Percentiles rank a stretch among this genome's conserved stretches.
Conservation (phyloP, 2,113 vertebrate genomes). For the Sisor rabdophorus region DNA sequence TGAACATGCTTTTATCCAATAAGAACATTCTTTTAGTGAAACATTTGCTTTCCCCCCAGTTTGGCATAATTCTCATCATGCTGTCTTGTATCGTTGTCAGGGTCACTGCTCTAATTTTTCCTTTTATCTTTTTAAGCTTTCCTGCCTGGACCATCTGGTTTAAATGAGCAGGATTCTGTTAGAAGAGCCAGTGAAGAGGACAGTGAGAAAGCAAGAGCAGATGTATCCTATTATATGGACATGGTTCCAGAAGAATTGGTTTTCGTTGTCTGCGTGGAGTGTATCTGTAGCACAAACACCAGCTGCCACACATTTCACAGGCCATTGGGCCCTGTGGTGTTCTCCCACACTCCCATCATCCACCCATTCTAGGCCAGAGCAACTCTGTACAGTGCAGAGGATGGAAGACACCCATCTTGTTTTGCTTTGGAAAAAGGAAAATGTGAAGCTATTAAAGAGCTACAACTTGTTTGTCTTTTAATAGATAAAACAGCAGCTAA, state of each 20-base stretch:
- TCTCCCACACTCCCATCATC: conserved; percentile 37
- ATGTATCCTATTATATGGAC: conserved; percentile 55
- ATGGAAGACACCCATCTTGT: not conserved
- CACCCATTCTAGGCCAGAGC: conserved; percentile 17
- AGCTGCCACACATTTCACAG: conserved; percentile 58
- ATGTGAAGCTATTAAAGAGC: conserved; percentile 4
- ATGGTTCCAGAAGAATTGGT: conserved; percentile 50
- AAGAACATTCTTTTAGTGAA: not conserved
- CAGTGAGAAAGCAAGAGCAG: conserved; percentile 47
- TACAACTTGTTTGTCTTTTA: conserved; percentile 13
- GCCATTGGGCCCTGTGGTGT: conserved; percentile 47
- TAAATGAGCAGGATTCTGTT: conserved; percentile 22
- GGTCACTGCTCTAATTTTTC: not conserved
- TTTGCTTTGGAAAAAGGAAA: not conserved
- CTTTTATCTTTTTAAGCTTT: conserved; percentile 32
- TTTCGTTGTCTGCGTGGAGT: conserved; percentile 29
- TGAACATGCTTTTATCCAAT: not conserved
- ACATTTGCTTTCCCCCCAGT: not conserved
- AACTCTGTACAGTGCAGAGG: conserved; percentile 11
- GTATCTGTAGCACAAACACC: conserved; percentile 44
- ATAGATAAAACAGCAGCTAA: conserved; percentile 7
- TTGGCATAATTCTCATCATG: not conserved
- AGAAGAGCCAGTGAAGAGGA: conserved; percentile 45
- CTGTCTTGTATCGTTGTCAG: not conserved
- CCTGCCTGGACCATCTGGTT: conserved; percentile 47